Evolutionary conservation across 1,140 invertebrate species (phyloP).

Genomic region (Capitella teleta): DNA sequence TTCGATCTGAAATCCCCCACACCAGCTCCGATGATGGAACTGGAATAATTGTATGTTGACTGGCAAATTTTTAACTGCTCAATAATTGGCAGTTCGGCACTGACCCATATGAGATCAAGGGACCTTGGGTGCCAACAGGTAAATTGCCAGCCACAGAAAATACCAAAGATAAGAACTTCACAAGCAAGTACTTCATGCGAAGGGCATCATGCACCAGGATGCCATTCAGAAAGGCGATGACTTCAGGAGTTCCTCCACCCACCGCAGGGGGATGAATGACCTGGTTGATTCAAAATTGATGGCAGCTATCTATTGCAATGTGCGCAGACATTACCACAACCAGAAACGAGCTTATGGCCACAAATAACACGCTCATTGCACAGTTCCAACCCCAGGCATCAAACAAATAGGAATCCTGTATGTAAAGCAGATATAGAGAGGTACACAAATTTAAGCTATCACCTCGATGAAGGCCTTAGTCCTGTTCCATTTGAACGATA

Average conservation of each 20-base stretch:
- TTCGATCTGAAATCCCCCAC: constrained; percentile 21
- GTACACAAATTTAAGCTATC: neutral
- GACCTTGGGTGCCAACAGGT: constrained; percentile 27
- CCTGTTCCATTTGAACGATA: neutral
- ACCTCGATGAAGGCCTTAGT: neutral
- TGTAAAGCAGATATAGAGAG: neutral
- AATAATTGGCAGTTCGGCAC: neutral
- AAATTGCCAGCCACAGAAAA: constrained; percentile 24
- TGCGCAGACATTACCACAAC: constrained; percentile 4
- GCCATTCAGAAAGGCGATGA: constrained; percentile 30
- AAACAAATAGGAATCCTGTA: neutral
- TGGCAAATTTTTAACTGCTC: neutral
- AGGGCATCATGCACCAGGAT: constrained; percentile 18
- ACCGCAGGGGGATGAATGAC: constrained; percentile 21
- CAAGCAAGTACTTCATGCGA: constrained; percentile 19
- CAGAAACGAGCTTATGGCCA: constrained; percentile 2
- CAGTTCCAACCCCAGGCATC: neutral
- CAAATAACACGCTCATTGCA: constrained; percentile 1
- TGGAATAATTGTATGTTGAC: neutral
- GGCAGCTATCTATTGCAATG: neutral
- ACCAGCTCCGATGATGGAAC: constrained; percentile 21
- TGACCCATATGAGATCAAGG: constrained; percentile 20
- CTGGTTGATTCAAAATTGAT: neutral
- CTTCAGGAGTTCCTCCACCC: constrained; percentile 24
- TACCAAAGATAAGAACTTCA: constrained; percentile 22